phyloP scores from a whole-genome alignment of 2,113 vertebrate genomes.

The Phasianus colchicus region DNA sequence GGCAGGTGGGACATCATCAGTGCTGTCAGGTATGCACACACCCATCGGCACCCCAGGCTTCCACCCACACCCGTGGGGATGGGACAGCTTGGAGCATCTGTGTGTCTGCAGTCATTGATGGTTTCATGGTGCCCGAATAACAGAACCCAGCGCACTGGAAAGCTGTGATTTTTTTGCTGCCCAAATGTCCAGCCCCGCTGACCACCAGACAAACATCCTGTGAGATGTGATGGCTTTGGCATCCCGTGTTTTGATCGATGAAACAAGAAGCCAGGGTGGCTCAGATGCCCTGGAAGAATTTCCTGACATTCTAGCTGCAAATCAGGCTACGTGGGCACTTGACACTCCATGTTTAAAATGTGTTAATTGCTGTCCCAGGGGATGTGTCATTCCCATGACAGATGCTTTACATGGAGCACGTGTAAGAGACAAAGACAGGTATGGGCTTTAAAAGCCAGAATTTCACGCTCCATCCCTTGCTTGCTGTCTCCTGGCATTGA shows the following conservation, averaged over 20 bases:
- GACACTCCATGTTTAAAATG: accelerated
- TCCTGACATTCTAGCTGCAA: not conserved
- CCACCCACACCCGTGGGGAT: not conserved
- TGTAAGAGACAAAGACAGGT: not conserved
- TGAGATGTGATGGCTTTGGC: accelerated
- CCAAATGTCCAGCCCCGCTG: not conserved
- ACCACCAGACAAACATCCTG: not conserved
- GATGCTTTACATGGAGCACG: not conserved
- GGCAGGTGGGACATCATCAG: not conserved
- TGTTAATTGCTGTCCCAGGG: not conserved
- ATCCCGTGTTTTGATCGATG: accelerated
- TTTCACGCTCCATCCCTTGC: not conserved
- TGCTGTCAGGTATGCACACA: not conserved
- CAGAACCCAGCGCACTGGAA: not conserved
- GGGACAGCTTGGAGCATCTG: not conserved
- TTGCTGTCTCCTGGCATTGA: not conserved
- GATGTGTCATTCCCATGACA: not conserved
- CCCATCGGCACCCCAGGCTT: not conserved
- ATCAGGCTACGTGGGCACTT: not conserved
- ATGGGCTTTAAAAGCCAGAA: not conserved
- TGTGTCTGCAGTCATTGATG: not conserved
- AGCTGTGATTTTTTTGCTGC: not conserved
- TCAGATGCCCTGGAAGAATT: not conserved
- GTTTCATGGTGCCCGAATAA: not conserved
- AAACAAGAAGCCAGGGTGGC: not conserved